Evolutionary conservation across 2,113 vertebrate genomes (phyloP), one percentile per base, ranked within the genome.

Genomic region (Rhinolophus sinicus): DNA sequence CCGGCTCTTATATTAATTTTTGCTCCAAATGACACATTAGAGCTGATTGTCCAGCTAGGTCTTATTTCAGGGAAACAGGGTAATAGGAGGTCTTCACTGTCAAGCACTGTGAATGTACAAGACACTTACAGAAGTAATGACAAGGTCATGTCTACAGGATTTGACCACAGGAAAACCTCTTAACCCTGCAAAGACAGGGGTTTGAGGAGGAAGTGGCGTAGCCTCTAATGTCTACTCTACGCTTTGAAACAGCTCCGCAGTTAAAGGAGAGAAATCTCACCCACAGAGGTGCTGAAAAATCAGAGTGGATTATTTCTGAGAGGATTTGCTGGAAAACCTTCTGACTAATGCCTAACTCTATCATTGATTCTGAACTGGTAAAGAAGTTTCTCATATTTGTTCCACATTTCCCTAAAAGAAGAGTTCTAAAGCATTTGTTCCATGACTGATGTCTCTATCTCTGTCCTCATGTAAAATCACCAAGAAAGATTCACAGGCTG

Each of bases 351-450:
- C 82, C 58, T 77, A 85, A 35, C 28, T 82, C 54, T 67, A 19
- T 81, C 50, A 38, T 54, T 83, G 47, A 91, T 88, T 93, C 88
- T 90, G 16, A 40, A 72, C 44, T 81, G 70, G 6, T 69, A 76
- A 54, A 30, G 40, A 56, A 83, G 26, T 77, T 88, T 93, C 24
- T 95, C 52, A 24, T 33, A 73, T 72, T 64, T 92, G n/a, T 38
- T 52, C 60, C 82, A 75, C 47, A 62, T 89, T 85, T 88, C 52
- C 56, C 50, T 91, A 52, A 35, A 58, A 93, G 58, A 76, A 77
- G 54, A 62, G 81, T 70, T 88, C 72, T 85, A 62, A 94, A 56
- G 11, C 73, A 54, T 72, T 85, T 97, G 58, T 76, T 93, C 24
- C 10, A 56, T 82, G 28, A n/a, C 72, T 92, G 28, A 35, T 69